Evolutionary conservation across 2,797 vertebrate genomes (phyloP), one percentile per base, ranked within the genome.

Genomic region (Chiloscyllium punctatum): DNA sequence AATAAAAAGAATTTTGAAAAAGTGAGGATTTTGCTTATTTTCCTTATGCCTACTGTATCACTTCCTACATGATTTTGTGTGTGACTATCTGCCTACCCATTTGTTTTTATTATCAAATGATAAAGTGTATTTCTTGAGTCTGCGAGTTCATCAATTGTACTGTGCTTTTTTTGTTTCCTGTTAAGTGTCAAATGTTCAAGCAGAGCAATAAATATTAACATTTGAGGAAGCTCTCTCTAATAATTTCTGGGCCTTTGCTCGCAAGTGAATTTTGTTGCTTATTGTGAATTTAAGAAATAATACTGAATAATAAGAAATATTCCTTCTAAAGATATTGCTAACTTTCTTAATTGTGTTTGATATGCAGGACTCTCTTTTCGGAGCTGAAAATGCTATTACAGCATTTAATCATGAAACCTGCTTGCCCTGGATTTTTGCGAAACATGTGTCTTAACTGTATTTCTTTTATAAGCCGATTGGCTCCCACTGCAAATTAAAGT

Each of bases 351-450:
- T 69, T 95, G 2, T 96, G 3, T 97, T 95, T 95, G 96, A 95
- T 95, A 88, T 96, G n/a, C 97, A 99, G 99, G 97, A 98, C 98
- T 96, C 98, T 99, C 96, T 99, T 99, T 97, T 99, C 99, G 0
- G 99, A 99, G 97, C 97, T 99, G 96, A 98, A 98, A 96, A 98
- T 99, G 96, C 98, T 99, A 95, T 97, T 99, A 96, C 99, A 99
- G 97, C 99, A 99, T 96, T 97, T 99, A 96, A 98, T 99, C 97
- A 99, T 99, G 99, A 99, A 99, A 96, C 99, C 99, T 0, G 98
- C 98, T 0, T 99, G 99, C 96, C 99, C 99, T 0, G 97, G 97
- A 96, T 98, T 99, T 97, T 98, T 99, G 97, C 98, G 99, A 98
- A 98, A 98, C 97, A 98, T 99, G 96, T 99, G 99, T 97, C 98